A percentile compares a stretch with the other conserved stretches of the same genome.
Evolutionary conservation across 1,140 invertebrate genomes (phyloP).

Genomic region (Trichoplusia ni): DNA sequence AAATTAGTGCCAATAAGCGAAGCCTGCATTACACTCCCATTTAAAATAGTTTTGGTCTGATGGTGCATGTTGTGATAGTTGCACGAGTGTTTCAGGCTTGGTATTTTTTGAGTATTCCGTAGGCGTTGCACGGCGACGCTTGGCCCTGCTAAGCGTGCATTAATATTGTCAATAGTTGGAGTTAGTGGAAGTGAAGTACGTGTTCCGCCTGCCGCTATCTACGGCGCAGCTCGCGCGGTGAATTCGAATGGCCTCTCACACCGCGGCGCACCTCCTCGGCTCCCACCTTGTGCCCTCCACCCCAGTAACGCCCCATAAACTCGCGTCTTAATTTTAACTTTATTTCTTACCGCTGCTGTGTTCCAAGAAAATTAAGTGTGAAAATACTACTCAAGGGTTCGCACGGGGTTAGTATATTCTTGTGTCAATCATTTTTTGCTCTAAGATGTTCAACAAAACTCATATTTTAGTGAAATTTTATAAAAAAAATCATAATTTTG

Average conservation of each 20-base stretch:
- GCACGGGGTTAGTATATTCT: conserved; percentile 54
- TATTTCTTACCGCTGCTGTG: conserved; percentile 78
- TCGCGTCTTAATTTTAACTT: conserved; percentile 81
- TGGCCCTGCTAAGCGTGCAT: conserved; percentile 79
- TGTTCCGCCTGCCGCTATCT: conserved; percentile 80
- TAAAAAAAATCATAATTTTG: too few relatives aligned
- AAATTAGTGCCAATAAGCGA: conserved; percentile 69
- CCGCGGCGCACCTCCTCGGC: conserved; percentile 43
- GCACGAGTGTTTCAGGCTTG: background rate
- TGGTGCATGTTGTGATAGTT: background rate
- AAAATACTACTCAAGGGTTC: conserved; percentile 73
- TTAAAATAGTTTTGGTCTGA: background rate
- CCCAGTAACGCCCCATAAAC: conserved; percentile 78
- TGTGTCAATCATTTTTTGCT: conserved; percentile 9
- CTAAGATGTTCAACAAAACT: background rate
- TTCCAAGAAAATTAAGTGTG: conserved; percentile 79
- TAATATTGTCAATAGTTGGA: conserved; percentile 81
- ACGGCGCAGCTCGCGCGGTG: conserved; percentile 75
- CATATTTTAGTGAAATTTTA: too few relatives aligned
- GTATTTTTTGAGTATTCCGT: conserved; percentile 53
- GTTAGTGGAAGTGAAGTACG: conserved; percentile 80
- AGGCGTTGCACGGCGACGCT: conserved; percentile 66
- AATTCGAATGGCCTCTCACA: conserved; percentile 77
- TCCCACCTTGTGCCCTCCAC: conserved; percentile 58
- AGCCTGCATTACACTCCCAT: background rate